These are phyloP conservation scores for Caenorhabditis inopinata DNA, from an alignment of 1,140 invertebrate genomes.

Conservation along the genomic window DNA sequence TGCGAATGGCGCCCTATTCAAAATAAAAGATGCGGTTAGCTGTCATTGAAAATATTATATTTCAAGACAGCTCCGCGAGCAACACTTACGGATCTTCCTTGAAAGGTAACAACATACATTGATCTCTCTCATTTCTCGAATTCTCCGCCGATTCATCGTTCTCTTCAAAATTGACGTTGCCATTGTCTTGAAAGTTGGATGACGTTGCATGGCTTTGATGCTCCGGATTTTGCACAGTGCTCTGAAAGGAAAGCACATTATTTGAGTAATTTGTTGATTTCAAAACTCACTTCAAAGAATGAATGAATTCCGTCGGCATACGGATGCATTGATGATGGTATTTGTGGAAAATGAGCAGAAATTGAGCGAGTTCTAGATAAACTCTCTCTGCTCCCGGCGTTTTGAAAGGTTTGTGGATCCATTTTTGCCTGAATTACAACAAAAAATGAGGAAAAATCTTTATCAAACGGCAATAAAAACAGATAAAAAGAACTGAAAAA, in stretches of 20 bases:
- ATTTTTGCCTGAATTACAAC: neutral
- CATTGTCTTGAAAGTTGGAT: neutral
- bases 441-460: neutral
- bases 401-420: neutral
- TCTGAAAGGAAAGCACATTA: too few relatives aligned
- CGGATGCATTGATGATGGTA: neutral
- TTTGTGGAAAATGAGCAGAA: neutral
- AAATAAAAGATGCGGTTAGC: too few relatives aligned
- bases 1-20: too few relatives aligned
- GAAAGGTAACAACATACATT: neutral
- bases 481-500: too few relatives aligned
- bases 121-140: neutral
- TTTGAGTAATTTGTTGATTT: too few relatives aligned
- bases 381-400: neutral
- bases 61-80: too few relatives aligned
- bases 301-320: neutral
- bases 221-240: neutral
- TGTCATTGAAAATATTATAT: too few relatives aligned
- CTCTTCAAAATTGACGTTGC: neutral
- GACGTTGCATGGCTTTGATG: neutral
- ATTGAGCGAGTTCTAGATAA: neutral
- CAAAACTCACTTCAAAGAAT: neutral
- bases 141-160: neutral
- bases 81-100: too few relatives aligned
- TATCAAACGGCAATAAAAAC: neutral